A percentile compares a stretch with the other conserved stretches of the same genome.
These are phyloP conservation scores for Ceratitis capitata DNA, from an alignment of 1,140 invertebrate genomes.

Conservation along the genomic window DNA sequence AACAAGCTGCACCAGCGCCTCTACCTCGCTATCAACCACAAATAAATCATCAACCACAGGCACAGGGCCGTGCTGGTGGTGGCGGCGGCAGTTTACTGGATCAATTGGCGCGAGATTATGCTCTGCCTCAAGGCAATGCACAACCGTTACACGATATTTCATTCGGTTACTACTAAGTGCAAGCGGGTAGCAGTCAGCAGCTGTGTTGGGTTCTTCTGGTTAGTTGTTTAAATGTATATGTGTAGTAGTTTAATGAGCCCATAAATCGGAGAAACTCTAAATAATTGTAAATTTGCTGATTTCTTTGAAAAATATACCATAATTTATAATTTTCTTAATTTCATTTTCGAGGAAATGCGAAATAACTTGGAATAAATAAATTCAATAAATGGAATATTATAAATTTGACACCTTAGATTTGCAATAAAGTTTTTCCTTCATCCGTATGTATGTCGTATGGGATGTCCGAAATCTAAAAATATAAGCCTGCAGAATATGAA, in stretches of 20 bases:
- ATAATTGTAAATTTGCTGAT: neutral
- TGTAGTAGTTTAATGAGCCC: neutral
- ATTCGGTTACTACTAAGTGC: conserved; percentile 76
- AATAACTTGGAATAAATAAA: neutral
- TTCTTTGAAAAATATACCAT: neutral
- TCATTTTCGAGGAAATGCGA: neutral
- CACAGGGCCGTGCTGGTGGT: conserved; percentile 66
- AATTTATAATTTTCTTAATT: conserved; percentile 17
- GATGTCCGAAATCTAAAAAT: no score
- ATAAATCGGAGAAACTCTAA: neutral
- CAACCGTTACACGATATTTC: conserved; percentile 81
- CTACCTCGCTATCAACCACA: conserved; percentile 55
- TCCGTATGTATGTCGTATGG: no score
- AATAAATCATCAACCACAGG: conserved; percentile 53
- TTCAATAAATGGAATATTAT: neutral
- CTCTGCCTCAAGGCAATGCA: conserved; percentile 74
- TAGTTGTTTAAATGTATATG: neutral
- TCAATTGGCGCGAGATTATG: conserved; percentile 82
- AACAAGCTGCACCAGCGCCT: conserved; percentile 46
- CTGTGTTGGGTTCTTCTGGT: neutral
- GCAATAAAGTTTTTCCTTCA: no score
- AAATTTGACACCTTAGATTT: no score
- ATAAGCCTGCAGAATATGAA: no score
- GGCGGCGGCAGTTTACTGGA: conserved; percentile 75
- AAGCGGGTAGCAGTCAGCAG: no score